Percentiles rank a stretch among this genome's conserved stretches.
Conservation (phyloP, 2,113 vertebrate species). For the Myrmophylax atrothorax region DNA sequence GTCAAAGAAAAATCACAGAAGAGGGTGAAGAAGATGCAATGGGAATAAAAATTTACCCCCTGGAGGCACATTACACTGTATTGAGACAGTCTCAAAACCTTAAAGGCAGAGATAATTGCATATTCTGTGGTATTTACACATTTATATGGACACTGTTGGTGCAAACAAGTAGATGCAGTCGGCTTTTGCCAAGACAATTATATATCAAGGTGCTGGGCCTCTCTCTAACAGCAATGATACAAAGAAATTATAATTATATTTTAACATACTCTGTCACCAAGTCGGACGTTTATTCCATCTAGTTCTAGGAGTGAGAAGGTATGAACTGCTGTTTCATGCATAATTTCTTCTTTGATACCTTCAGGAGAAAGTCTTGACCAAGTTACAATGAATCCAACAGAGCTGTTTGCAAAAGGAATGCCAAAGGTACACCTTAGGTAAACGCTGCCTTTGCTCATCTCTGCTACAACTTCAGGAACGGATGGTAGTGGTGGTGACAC, state of each 20-base stretch:
- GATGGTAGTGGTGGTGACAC: slow-evolving; percentile 65
- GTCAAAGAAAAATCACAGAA: neutral
- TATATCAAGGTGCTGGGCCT: neutral
- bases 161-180: neutral
- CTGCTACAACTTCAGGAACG: slow-evolving; percentile 73
- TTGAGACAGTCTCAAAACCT: neutral
- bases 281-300: slow-evolving; percentile 87
- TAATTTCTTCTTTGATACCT: slow-evolving; percentile 85
- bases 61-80: neutral
- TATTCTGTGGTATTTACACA: neutral
- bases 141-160: neutral
- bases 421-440: slow-evolving; percentile 84
- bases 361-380: slow-evolving; percentile 86
- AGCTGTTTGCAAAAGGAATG: slow-evolving; percentile 68
- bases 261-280: slow-evolving; percentile 87
- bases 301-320: slow-evolving; percentile 83
- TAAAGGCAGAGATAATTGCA: neutral
- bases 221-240: neutral
- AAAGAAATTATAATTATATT: neutral
- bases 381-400: slow-evolving; percentile 79
- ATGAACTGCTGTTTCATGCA: slow-evolving; percentile 81
- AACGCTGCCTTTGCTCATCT: slow-evolving; percentile 70
- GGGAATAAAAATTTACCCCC: neutral
- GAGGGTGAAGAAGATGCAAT: neutral
- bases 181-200: neutral